Conservation (phyloP, 1,140 invertebrate genomes). For the Ceratina calcarata region DNA sequence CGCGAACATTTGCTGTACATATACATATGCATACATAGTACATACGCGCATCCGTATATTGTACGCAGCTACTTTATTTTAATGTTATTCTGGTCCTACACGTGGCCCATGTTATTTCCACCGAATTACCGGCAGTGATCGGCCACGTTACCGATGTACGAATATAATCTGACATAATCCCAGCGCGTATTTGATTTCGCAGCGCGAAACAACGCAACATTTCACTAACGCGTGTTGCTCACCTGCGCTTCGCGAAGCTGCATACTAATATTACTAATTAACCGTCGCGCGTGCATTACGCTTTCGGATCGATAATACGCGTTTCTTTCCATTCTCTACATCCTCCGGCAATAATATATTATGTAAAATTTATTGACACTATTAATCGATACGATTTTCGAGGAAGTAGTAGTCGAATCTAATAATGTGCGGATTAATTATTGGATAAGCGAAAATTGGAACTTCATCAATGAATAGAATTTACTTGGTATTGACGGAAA, state of each 20-base stretch:
- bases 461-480: no score
- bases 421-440: no score
- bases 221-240: constrained; percentile 14
- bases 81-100: constrained; percentile 6
- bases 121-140: constrained; percentile 29
- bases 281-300: background rate
- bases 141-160: constrained; percentile 42
- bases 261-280: constrained; percentile 39
- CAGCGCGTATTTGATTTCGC: constrained; percentile 32
- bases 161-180: constrained; percentile 49
- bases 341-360: background rate
- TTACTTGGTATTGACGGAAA: no score
- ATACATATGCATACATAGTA: no score
- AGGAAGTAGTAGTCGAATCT: no score
- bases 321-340: background rate
- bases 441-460: no score
- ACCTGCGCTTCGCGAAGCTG: constrained; percentile 24
- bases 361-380: background rate
- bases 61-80: background rate
- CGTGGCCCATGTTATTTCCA: constrained; percentile 27
- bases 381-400: no score
- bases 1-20: no score
- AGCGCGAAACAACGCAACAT: constrained; percentile 25
- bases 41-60: no score
- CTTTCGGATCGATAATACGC: background rate